Evolutionary conservation across 2,113 vertebrate species (phyloP).

Genomic region (Epinephelus lanceolatus): DNA sequence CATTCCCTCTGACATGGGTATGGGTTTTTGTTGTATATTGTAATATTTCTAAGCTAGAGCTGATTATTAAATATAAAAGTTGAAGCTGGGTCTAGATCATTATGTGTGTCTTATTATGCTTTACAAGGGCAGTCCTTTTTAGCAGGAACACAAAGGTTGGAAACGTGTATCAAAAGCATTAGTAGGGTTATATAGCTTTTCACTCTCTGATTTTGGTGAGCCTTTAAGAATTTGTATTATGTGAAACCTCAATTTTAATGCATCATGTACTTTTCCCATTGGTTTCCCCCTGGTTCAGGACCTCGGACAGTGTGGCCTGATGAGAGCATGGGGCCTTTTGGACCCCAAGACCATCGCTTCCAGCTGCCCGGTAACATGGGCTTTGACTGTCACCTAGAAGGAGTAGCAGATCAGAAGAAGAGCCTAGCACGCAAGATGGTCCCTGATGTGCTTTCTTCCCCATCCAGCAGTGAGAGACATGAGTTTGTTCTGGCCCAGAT

Average conservation of each 20-base stretch:
- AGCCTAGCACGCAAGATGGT: constrained; percentile 68
- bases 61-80: neutral
- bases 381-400: constrained; percentile 89
- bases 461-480: constrained; percentile 88
- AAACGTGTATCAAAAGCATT: neutral
- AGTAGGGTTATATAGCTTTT: neutral
- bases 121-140: neutral
- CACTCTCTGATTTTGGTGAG: neutral
- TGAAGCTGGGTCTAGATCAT: neutral
- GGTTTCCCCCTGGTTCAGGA: constrained; percentile 73
- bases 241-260: neutral
- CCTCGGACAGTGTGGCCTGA: constrained; percentile 90
- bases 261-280: neutral
- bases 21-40: constrained; percentile 26
- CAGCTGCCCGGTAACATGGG: constrained; percentile 91
- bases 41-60: neutral
- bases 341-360: constrained; percentile 91
- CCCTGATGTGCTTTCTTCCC: constrained; percentile 88
- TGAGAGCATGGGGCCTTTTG: constrained; percentile 90
- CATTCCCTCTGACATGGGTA: constrained; percentile 87
- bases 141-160: neutral
- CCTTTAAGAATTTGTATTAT: neutral
- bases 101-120: neutral
- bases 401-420: constrained; percentile 79
- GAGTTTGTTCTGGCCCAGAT: constrained; percentile 90